A percentile compares a stretch with the other conserved stretches of the same genome.
These are phyloP conservation scores for Malurus cyaneus DNA, from an alignment of 2,113 vertebrate genomes.

Conservation along the genomic window DNA sequence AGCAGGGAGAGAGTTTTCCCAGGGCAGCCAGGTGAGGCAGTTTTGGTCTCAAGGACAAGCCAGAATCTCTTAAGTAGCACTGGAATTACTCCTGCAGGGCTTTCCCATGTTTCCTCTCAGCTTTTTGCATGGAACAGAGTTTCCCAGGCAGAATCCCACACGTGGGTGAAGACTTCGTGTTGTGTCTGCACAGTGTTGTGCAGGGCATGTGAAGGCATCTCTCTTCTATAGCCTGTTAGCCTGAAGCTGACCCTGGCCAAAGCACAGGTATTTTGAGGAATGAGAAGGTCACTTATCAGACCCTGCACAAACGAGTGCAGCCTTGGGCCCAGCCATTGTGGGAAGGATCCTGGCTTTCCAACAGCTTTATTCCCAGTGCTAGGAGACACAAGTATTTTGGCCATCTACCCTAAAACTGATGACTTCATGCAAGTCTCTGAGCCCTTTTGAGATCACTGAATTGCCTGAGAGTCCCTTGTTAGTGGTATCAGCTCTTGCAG, in stretches of 20 bases:
- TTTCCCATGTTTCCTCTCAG: background rate
- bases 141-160: background rate
- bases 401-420: background rate
- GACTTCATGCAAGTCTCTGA: background rate
- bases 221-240: background rate
- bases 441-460: background rate
- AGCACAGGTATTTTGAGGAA: background rate
- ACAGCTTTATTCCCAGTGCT: background rate
- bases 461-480: background rate
- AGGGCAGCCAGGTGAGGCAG: background rate
- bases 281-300: background rate
- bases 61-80: background rate
- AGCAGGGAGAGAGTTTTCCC: background rate
- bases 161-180: rapidly evolving
- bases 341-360: background rate
- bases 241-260: background rate
- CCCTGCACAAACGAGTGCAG: background rate
- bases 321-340: background rate
- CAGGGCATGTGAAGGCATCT: background rate
- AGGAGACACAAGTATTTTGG: background rate
- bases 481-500: background rate
- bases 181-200: rapidly evolving
- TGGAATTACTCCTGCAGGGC: background rate
- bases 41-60: background rate
- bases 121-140: background rate